A percentile compares a stretch with the other conserved stretches of the same genome.
phyloP scores from a whole-genome alignment of 2,888 invertebrate genomes.

The Idaea aversata region DNA sequence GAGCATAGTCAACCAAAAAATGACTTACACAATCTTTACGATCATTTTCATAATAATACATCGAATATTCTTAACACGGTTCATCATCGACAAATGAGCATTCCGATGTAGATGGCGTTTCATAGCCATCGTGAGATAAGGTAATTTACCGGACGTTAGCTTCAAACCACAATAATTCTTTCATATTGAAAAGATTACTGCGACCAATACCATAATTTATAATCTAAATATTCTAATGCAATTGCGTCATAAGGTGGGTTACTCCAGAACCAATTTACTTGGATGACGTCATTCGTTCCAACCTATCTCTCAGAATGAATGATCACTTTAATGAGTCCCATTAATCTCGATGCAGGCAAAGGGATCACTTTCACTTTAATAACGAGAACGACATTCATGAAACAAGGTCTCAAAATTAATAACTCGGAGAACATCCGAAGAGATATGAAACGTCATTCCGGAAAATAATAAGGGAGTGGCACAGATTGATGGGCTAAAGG shows the following conservation, averaged over 20 bases:
- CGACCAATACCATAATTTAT: constrained; percentile 47
- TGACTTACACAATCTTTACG: not conserved
- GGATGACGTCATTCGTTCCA: constrained; percentile 42
- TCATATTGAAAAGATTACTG: constrained; percentile 48
- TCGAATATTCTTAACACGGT: constrained; percentile 1
- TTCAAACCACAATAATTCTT: constrained; percentile 51
- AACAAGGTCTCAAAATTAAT: constrained; percentile 25
- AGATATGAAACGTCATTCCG: constrained; percentile 20
- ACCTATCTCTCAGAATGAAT: constrained; percentile 48
- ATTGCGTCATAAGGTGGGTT: constrained; percentile 47
- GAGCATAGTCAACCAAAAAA: not conserved
- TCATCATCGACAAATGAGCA: constrained; percentile 31
- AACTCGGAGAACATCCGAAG: constrained; percentile 16
- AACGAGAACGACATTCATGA: constrained; percentile 32
- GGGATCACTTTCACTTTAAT: constrained; percentile 62
- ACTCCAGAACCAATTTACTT: constrained; percentile 40
- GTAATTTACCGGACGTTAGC: constrained; percentile 42
- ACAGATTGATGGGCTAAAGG: constrained; percentile 1
- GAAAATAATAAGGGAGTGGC: constrained; percentile 10
- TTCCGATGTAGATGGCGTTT: constrained; percentile 33
- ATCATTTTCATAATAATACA: not conserved
- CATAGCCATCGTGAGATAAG: constrained; percentile 34
- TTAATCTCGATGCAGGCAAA: constrained; percentile 53
- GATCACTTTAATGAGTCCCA: constrained; percentile 48
- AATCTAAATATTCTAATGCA: constrained; percentile 50